Base-by-base conservation (phyloP, 2,797 vertebrate species). In the Eulemur coronatus region DNA sequence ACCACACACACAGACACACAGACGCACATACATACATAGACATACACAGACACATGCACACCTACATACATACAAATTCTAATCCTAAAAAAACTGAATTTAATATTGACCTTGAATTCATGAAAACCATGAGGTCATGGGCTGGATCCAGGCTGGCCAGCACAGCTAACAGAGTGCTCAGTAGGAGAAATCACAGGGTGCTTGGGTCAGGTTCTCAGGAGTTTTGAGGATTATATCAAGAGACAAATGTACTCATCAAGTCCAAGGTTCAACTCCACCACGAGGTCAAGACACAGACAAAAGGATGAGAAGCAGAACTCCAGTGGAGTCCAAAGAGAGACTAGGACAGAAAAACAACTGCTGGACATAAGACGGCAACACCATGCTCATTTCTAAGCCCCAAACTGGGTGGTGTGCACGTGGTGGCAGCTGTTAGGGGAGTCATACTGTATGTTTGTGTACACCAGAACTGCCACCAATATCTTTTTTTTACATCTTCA, bases 351-450 rank as follows among this genome's bases (percentile, higher is more conserved):
- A 65, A 70, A 41, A 90, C 9, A 57, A 26, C 12, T 20, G 13
- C 22, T 7, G 24, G 38, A 14, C 3, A 0, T 0, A 20, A 12
- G 13, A 35, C 0, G 5, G 48, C 7, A 11, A 7, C 5, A 1
- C 6, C 41, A 43, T 0, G 1, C 4, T 48, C 28, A 4, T 9
- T 48, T 70, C 41, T 38, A 2, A 85, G 59, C 22, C 10, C 10
- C 33, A 52, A 28, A 11, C 65, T 48, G 52, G 33, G 52, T 4
- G 33, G 28, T 14, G 43, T 80, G 17, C 5, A 30, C 2, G 7
- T 9, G 12, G 6, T 43, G n/a, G 41, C 11, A 4, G 2, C 17
- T 35, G 14, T 59, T 11, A 33, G 4, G n/a, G 18, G 7, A 26
- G 7, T 61, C 57, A 10, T 0, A 14, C 6, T 14, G 13, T 2